Base-by-base conservation (phyloP, 1,140 invertebrate species). In the Drosophila lini region DNA sequence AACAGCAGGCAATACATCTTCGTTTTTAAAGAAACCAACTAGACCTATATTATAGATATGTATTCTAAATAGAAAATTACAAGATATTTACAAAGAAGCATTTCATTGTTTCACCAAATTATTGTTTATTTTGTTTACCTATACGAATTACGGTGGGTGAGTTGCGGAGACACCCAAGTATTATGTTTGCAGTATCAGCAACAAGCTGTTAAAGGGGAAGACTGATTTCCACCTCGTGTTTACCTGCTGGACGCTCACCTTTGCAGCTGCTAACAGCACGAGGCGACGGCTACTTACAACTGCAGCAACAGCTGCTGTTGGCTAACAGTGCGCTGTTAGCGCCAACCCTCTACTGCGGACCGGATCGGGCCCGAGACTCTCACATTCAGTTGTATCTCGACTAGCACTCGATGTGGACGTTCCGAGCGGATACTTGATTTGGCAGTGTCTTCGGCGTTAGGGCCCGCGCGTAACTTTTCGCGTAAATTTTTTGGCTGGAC, bases 221-320 rank as follows among this genome's bases (percentile, higher is more conserved):
- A 57, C 34, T 28, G 48, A 19, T 60, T 60, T 60, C 41, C 57
- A 47, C 63, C 67, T 47, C 16, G 7, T 41, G 55, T 34, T 82
- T 81, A 75, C 52, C 65, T 78, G 78, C 38, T 22, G 59, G 63
- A 50, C 47, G 36, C 45, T 61, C 45, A 47, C 59, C 58, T 42
- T 16, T 56, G 64, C 81, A 83, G 81, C 77, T 83, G 81, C 69
- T 69, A 77, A 77, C 65, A 77, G 77, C 77, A 82, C 80, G 80
- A 74, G 79, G 50, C 25, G 25, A 28, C 25, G 25, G 25, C 25
- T 28, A 28, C 25, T 28, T 28, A 42, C 41, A 10, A 22, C 15
- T 8, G 19, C 25, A 62, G 50, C 70, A 63, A 50, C 62, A 78
- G 56, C 44, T 38, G 44, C 44, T 73, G 56, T 44, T 44, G 40